Conservation (phyloP, 2,888 invertebrate species). For the Lymantria monacha region DNA sequence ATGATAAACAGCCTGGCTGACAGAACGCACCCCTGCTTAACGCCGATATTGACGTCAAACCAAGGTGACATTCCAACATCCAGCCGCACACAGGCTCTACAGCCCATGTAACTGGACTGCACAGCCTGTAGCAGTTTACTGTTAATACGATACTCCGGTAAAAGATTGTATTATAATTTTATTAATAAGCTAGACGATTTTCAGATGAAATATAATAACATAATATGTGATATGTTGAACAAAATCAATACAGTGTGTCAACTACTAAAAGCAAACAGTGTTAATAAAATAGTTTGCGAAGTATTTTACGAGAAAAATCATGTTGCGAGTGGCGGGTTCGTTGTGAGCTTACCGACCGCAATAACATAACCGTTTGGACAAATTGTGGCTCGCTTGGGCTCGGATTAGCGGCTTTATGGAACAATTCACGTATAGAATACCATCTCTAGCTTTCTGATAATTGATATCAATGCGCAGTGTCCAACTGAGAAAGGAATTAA, state of each 20-base stretch:
- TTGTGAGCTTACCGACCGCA: slow-evolving; percentile 70
- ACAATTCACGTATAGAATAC: slow-evolving; percentile 66
- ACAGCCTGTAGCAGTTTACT: too few relatives aligned
- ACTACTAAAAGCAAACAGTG: slow-evolving; percentile 21
- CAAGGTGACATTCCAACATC: too few relatives aligned
- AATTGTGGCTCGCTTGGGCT: slow-evolving; percentile 71
- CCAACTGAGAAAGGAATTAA: slow-evolving; percentile 62
- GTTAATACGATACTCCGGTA: too few relatives aligned
- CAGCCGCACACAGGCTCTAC: too few relatives aligned
- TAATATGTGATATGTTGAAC: too few relatives aligned
- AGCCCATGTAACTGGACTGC: too few relatives aligned
- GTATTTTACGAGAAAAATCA: slow-evolving; percentile 68
- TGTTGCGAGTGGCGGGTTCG: slow-evolving; percentile 51
- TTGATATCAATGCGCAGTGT: slow-evolving; percentile 74
- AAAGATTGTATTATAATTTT: too few relatives aligned
- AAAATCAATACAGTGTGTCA: slow-evolving; percentile 4
- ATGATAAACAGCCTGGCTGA: too few relatives aligned
- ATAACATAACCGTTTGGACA: slow-evolving; percentile 81
- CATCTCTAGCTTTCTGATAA: slow-evolving; percentile 65
- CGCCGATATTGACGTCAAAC: too few relatives aligned
- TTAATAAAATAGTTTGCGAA: slow-evolving; percentile 48
- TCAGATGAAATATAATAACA: too few relatives aligned
- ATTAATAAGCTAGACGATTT: too few relatives aligned
- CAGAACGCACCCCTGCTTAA: too few relatives aligned
- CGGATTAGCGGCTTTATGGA: slow-evolving; percentile 78